A percentile compares a stretch with the other conserved stretches of the same genome.
Conservation (phyloP, 2,797 vertebrate genomes). For the Liparis tanakae region DNA sequence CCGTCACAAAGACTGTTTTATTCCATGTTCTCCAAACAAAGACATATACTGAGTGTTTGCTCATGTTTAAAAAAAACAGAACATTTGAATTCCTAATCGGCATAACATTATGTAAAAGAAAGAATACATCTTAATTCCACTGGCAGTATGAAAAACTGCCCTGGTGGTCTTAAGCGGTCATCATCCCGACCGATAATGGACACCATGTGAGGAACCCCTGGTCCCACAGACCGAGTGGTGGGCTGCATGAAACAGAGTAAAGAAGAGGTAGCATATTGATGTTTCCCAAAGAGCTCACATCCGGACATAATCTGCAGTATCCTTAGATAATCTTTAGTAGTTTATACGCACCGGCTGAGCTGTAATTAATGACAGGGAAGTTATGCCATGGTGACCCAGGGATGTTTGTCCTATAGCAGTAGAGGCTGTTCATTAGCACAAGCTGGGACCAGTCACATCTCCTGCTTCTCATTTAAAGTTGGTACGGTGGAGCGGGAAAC, state of each 20-base stretch:
- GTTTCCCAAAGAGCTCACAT: conserved; percentile 73
- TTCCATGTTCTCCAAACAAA: conserved; percentile 28
- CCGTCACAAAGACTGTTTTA: conserved; percentile 16
- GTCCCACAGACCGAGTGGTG: conserved; percentile 46
- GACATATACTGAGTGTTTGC: conserved; percentile 19
- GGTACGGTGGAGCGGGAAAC: neutral
- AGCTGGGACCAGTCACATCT: conserved; percentile 37
- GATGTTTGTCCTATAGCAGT: conserved; percentile 63
- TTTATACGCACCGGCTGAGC: conserved; percentile 66
- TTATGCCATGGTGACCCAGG: conserved; percentile 64
- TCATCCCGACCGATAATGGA: conserved; percentile 77
- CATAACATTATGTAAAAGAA: conserved; percentile 25
- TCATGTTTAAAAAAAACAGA: conserved; percentile 1
- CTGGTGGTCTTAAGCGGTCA: conserved; percentile 68
- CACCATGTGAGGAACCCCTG: conserved; percentile 73
- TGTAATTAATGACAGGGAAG: conserved; percentile 78
- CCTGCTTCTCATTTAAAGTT: conserved; percentile 49
- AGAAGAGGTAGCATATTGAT: conserved; percentile 74
- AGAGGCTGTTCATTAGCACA: conserved; percentile 37
- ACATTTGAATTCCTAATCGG: conserved; percentile 31
- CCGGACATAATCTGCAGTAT: conserved; percentile 80
- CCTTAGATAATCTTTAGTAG: conserved; percentile 75
- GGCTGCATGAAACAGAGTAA: conserved; percentile 48
- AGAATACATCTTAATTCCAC: conserved; percentile 33
- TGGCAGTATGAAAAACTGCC: conserved; percentile 52